Conservation (phyloP, 2,113 vertebrate genomes). For the Rhodinocichla rosea region DNA sequence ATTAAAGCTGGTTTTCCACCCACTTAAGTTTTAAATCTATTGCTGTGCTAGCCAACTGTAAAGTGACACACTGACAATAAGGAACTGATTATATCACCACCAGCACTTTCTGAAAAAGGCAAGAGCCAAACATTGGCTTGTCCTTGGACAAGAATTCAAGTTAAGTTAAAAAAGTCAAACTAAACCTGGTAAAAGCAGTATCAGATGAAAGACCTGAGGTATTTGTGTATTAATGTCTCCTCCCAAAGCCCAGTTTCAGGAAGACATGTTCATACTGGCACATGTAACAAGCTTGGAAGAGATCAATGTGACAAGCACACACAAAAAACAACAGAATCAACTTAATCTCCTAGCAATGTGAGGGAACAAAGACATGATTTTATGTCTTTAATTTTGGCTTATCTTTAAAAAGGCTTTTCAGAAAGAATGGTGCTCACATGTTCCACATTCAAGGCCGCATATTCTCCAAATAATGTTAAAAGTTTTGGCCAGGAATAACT, state of each 20-base stretch:
- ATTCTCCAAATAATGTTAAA: background rate
- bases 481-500: background rate
- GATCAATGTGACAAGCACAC: background rate
- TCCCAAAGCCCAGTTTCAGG: background rate
- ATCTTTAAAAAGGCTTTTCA: background rate
- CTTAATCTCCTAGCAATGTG: background rate
- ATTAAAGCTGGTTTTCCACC: slow-evolving; percentile 41
- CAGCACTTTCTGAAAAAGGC: background rate
- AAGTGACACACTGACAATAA: slow-evolving; percentile 8
- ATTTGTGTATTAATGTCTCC: background rate
- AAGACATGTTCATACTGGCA: background rate
- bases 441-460: background rate
- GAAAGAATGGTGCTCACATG: background rate
- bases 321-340: background rate
- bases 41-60: background rate
- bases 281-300: background rate
- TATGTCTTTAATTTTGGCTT: background rate
- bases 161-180: background rate
- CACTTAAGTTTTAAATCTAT: slow-evolving; percentile 40
- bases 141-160: background rate
- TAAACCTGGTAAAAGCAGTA: background rate
- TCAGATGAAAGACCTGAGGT: background rate
- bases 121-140: background rate
- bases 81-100: background rate
- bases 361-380: background rate